These are phyloP conservation scores for Plusia festucae DNA, from an alignment of 2,888 invertebrate species.

Conservation along the genomic window DNA sequence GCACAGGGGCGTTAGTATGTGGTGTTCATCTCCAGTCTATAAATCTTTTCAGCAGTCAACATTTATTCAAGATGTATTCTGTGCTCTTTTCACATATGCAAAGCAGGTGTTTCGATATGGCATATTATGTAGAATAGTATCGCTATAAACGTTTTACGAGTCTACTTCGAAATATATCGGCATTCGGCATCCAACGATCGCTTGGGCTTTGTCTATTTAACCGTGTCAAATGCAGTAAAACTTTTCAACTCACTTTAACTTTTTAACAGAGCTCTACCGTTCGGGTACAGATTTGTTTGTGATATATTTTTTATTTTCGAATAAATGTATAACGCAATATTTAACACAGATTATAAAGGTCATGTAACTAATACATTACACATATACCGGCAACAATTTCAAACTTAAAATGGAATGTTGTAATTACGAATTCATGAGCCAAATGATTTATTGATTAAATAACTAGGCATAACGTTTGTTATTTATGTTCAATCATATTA, in stretches of 20 bases:
- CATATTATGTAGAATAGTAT: conserved; percentile 63
- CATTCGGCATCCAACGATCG: conserved; percentile 60
- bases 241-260: conserved; percentile 57
- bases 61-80: neutral
- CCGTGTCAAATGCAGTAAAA: conserved; percentile 62
- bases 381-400: too few species aligned
- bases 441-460: neutral
- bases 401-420: neutral
- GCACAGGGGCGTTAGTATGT: neutral
- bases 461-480: neutral
- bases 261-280: conserved; percentile 41
- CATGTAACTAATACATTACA: too few species aligned
- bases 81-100: conserved; percentile 25
- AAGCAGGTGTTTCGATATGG: conserved; percentile 64
- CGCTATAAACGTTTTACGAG: conserved; percentile 73
- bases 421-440: neutral
- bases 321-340: neutral
- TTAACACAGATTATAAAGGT: neutral
- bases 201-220: conserved; percentile 63
- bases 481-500: neutral
- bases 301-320: conserved; percentile 38
- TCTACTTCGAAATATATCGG: conserved; percentile 63
- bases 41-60: neutral
- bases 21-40: neutral
- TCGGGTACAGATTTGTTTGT: conserved; percentile 23